These are phyloP conservation scores for Drosophila pectinifera DNA, from an alignment of 1,140 invertebrate genomes.

Conservation along the genomic window DNA sequence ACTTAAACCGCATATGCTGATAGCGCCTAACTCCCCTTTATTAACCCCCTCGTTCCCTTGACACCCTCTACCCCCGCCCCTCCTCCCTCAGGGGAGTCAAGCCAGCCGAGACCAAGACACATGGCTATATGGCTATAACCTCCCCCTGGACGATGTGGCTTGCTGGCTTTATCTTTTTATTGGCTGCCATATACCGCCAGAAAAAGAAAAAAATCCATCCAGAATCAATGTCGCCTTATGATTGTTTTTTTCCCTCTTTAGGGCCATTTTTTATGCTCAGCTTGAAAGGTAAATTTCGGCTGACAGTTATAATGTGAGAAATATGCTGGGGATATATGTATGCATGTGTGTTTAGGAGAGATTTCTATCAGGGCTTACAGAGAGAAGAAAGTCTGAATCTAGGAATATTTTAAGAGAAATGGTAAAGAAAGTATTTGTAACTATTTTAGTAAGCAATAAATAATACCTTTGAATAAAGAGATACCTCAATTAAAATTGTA, in stretches of 20 bases:
- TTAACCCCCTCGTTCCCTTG: neutral
- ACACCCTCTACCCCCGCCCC: constrained; percentile 1
- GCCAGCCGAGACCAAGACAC: constrained; percentile 63
- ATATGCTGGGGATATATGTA: constrained; percentile 39
- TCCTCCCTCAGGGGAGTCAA: constrained; percentile 3
- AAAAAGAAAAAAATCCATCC: constrained; percentile 23
- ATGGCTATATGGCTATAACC: constrained; percentile 51
- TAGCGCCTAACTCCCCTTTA: constrained; percentile 43
- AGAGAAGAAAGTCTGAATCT: neutral
- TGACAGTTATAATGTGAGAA: constrained; percentile 68
- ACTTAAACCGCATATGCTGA: constrained; percentile 83
- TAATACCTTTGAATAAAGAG: too few relatives aligned
- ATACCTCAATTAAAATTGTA: too few relatives aligned
- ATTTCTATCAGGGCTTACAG: constrained; percentile 34
- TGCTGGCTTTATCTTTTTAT: constrained; percentile 75
- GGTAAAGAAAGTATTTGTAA: too few relatives aligned
- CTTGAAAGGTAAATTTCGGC: constrained; percentile 53
- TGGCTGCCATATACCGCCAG: constrained; percentile 58
- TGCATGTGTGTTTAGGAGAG: constrained; percentile 1
- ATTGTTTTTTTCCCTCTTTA: constrained; percentile 39
- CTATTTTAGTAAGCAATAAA: too few relatives aligned
- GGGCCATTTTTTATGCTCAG: constrained; percentile 53
- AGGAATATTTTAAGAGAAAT: neutral
- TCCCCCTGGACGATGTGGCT: constrained; percentile 46
- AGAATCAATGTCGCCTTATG: constrained; percentile 59